These are phyloP conservation scores for Lepidothrix coronata DNA, from an alignment of 2,113 vertebrate genomes.

Conservation along the genomic window DNA sequence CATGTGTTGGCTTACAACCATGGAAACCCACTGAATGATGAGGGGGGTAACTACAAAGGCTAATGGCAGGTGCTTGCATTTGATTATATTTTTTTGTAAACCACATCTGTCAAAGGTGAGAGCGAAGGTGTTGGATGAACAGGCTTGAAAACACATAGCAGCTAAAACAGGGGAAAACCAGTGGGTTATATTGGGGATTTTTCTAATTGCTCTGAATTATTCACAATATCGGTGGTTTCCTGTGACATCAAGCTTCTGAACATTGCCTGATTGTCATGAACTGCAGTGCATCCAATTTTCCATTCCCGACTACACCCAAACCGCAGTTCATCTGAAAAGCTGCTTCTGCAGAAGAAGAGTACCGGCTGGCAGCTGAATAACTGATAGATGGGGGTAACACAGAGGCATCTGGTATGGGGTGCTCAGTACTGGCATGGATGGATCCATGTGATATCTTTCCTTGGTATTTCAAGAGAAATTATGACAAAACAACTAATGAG, in stretches of 20 bases:
- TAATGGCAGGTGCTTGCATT: neutral
- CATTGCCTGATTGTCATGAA: conserved; percentile 12
- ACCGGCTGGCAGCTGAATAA: neutral
- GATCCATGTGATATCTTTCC: neutral
- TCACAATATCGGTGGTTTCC: conserved; percentile 50
- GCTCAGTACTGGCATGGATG: neutral
- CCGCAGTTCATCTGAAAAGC: neutral
- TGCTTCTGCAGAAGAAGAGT: neutral
- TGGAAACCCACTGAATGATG: neutral
- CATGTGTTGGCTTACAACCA: accelerated
- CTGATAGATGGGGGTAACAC: neutral
- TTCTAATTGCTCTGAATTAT: conserved; percentile 17
- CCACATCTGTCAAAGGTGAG: neutral
- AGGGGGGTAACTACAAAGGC: accelerated
- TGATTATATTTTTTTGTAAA: neutral
- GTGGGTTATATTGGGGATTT: neutral
- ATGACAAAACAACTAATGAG: conserved; percentile 25
- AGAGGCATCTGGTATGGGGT: neutral
- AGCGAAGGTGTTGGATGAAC: neutral
- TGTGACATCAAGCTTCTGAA: conserved; percentile 59
- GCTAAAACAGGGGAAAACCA: neutral
- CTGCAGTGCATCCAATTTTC: conserved; percentile 22
- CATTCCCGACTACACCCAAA: conserved; percentile 18
- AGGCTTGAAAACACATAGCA: neutral
- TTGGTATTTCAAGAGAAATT: conserved; percentile 6